These are phyloP conservation scores for Mustela nigripes DNA, from an alignment of 2,113 vertebrate species.

Conservation along the genomic window DNA sequence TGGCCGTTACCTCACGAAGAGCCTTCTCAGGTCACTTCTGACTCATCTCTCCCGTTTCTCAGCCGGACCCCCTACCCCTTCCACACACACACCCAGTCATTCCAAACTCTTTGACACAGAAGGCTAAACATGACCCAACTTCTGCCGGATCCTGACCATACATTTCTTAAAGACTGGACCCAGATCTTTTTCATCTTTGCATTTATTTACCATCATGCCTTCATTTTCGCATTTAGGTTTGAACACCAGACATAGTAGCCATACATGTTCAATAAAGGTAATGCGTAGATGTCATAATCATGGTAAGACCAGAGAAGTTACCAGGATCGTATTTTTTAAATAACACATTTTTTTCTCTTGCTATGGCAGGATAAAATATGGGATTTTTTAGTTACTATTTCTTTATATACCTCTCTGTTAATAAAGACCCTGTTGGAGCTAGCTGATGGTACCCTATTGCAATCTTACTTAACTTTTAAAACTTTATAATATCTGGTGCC, in stretches of 20 bases:
- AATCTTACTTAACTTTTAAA: background rate
- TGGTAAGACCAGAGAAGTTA: slow-evolving; percentile 21
- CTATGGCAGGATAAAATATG: slow-evolving; percentile 13
- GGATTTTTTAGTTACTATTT: slow-evolving; percentile 6
- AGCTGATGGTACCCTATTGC: background rate
- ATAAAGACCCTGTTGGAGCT: background rate
- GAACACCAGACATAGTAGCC: background rate
- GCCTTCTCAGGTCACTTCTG: background rate
- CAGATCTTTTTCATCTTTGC: background rate
- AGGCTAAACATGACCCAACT: background rate
- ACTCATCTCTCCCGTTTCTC: background rate
- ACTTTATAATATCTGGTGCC: slow-evolving; percentile 25
- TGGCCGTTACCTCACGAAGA: background rate
- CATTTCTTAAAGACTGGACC: background rate
- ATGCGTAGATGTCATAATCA: background rate
- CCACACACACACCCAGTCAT: background rate
- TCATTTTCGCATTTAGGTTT: background rate
- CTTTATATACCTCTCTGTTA: background rate
- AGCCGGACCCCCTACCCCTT: background rate
- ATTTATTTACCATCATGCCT: background rate
- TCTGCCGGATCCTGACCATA: background rate
- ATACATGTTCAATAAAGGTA: background rate
- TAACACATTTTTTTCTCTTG: background rate
- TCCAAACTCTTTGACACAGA: background rate
- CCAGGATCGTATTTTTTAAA: background rate